Evolutionary conservation across 2,888 invertebrate species (phyloP), one percentile per base, ranked within the genome.

Genomic region (Lepidonotus clava): DNA sequence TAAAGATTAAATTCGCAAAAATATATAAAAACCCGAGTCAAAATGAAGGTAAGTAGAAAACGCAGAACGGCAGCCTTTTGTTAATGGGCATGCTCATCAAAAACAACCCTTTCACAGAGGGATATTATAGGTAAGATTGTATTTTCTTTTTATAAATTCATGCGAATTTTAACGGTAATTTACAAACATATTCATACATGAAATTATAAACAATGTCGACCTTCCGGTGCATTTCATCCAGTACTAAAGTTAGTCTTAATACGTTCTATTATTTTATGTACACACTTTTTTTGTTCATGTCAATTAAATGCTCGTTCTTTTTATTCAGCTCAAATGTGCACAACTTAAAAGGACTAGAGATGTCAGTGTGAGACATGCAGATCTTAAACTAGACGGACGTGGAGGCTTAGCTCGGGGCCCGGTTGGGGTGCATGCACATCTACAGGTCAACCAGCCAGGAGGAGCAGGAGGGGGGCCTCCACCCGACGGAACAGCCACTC

Each of bases 391-490:
- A 24, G 24, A 61, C 11, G 61, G 5, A 46, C 6, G 18, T 11
- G 18, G 18, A 46, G 18, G 21, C n/a, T 11, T 11, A 28, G 61
- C 28, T 18, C 28, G 61, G 61, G 24, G 24, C 5, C 28, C 2
- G 1, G 38, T 71, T 38, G n/a, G 71, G 71, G 71, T 71, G 71
- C 71, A 71, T 71, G 71, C 71, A 71, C 38, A 71, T 34, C 71
- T 71, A 34, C 71, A 71, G 36, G n/a, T 38, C 71, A 71, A 71
- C 71, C 71, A 34, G 38, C 71, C 71, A 71, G n/a, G n/a, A 71
- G 34, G 36, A 71, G 38, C 71, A n/a, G 36, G 36, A 1, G 34
- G 36, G 1, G 34, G 4, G n/a, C 5, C 14, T 71, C 71, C 71
- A 71, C 71, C n/a, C n/a, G n/a, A n/a, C n/a, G n/a, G 38, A 32